Conservation (phyloP, 2,797 vertebrate genomes). For the Syngnathus rostellatus region DNA sequence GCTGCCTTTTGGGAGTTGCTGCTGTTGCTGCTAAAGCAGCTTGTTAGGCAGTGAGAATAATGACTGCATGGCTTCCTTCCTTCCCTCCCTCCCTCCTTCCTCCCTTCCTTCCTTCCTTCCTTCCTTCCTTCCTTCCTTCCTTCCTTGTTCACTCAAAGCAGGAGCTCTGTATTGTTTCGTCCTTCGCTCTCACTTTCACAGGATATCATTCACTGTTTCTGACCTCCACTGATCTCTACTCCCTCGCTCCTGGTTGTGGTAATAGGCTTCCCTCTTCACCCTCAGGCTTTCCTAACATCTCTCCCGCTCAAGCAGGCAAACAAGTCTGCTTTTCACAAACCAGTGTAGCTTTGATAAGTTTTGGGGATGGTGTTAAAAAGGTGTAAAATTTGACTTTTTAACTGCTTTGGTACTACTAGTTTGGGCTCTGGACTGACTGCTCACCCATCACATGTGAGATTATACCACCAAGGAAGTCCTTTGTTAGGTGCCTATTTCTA, state of each 20-base stretch:
- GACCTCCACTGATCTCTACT: not conserved
- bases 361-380: no score
- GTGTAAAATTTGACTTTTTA: not conserved
- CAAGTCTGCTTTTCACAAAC: not conserved
- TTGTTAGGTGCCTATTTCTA: no score
- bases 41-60: conserved; percentile 67
- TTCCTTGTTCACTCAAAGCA: not conserved
- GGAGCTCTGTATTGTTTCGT: not conserved
- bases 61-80: conserved; percentile 36
- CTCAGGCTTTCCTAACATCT: not conserved
- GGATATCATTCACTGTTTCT: conserved; percentile 4
- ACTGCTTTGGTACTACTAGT: not conserved
- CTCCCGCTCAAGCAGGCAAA: not conserved
- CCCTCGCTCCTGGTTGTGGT: not conserved
- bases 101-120: no score
- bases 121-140: conserved; percentile 4
- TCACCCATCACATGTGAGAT: no score
- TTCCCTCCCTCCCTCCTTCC: conserved; percentile 14
- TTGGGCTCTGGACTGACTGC: no score
- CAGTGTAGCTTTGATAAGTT: no score
- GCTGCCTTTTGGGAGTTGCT: conserved; percentile 58
- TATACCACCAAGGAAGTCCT: no score
- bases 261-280: not conserved
- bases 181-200: not conserved
- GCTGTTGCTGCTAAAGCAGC: conserved; percentile 46